These are phyloP conservation scores for Cydia pomonella DNA, from an alignment of 1,140 invertebrate species.

Conservation along the genomic window DNA sequence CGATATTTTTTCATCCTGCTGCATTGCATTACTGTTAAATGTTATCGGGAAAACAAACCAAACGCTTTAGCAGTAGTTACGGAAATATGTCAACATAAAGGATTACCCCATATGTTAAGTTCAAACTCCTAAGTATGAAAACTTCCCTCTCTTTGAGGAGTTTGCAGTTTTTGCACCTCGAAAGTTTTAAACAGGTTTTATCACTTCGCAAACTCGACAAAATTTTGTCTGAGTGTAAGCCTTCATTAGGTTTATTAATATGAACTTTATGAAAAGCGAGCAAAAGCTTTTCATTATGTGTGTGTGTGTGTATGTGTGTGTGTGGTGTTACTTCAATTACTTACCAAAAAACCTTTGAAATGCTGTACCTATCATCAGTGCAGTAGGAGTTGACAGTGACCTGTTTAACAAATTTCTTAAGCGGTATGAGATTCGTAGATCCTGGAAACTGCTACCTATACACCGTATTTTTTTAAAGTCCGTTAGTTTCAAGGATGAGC, in stretches of 20 bases:
- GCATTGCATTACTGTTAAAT: neutral
- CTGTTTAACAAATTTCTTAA: too few relatives aligned
- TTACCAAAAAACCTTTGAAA: too few relatives aligned
- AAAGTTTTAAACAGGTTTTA: neutral
- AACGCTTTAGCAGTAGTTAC: neutral
- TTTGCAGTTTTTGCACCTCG: conserved; percentile 1
- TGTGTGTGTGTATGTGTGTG: too few relatives aligned
- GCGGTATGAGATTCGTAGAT: too few relatives aligned
- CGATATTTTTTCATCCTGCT: neutral
- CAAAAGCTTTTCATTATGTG: neutral
- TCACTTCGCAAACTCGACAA: conserved; percentile 7
- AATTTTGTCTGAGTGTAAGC: neutral
- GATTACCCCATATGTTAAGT: neutral
- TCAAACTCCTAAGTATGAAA: neutral
- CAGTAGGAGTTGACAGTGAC: too few relatives aligned
- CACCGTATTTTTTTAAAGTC: too few relatives aligned
- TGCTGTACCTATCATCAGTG: too few relatives aligned
- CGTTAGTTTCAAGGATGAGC: too few relatives aligned
- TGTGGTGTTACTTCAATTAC: too few relatives aligned
- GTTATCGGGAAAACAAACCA: neutral
- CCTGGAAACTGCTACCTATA: too few relatives aligned
- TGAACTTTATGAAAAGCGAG: neutral
- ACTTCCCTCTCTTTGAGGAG: neutral
- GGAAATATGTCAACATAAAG: neutral
- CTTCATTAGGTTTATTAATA: neutral